These are phyloP conservation scores for Acronicta aceris DNA, from an alignment of 2,888 invertebrate genomes.

Conservation along the genomic window DNA sequence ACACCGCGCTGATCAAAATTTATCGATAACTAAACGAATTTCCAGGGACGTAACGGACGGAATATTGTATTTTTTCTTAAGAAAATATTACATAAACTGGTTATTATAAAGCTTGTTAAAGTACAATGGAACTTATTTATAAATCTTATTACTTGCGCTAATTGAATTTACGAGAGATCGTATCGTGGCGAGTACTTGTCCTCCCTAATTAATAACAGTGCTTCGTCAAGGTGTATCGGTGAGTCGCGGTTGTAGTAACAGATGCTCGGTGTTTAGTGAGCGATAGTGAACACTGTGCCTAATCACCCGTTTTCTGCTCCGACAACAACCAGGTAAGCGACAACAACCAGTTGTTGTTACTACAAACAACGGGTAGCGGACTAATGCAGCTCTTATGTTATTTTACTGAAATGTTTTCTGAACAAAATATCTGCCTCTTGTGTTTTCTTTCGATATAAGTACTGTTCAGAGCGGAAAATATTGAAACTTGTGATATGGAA, in stretches of 20 bases:
- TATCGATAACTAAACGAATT: constrained; percentile 52
- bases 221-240: constrained; percentile 22
- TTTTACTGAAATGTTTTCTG: constrained; percentile 32
- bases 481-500: constrained; percentile 31
- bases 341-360: constrained; percentile 30
- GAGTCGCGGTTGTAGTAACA: constrained; percentile 3
- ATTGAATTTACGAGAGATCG: constrained; percentile 11
- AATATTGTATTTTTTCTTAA: constrained; percentile 23
- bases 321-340: constrained; percentile 13
- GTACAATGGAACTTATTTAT: constrained; percentile 13
- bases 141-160: constrained; percentile 14
- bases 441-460: constrained; percentile 46
- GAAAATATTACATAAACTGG: constrained; percentile 11
- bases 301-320: not conserved
- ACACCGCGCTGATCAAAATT: constrained; percentile 48
- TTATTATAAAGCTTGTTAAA: not conserved
- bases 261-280: constrained; percentile 16
- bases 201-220: constrained; percentile 23
- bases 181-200: constrained; percentile 2
- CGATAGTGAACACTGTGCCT: constrained; percentile 1
- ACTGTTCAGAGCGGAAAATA: constrained; percentile 17
- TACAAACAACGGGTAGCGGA: constrained; percentile 28
- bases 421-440: constrained; percentile 29
- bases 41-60: constrained; percentile 16
- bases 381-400: constrained; percentile 29